Evolutionary conservation across 1,140 invertebrate species (phyloP).

Genomic region (Hetaerina americana): DNA sequence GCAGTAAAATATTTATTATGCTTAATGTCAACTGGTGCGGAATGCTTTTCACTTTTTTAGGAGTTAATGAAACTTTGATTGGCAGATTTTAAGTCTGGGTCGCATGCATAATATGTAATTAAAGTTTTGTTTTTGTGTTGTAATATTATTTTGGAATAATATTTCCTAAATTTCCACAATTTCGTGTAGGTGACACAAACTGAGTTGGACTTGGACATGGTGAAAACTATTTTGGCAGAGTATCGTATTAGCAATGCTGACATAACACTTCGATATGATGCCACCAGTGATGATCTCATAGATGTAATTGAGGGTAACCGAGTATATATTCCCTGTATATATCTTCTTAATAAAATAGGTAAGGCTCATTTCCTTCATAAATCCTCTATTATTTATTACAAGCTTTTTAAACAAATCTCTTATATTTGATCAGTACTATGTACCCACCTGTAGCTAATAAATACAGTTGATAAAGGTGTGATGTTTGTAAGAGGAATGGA

Average conservation of each 20-base stretch:
- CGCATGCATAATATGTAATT: no score
- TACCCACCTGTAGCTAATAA: no score
- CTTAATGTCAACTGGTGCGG: no score
- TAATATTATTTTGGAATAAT: not conserved
- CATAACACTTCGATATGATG: conserved; percentile 86
- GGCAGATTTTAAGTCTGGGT: no score
- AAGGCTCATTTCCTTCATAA: conserved; percentile 18
- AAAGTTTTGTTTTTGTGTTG: not conserved
- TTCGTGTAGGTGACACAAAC: conserved; percentile 63
- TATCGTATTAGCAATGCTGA: conserved; percentile 99
- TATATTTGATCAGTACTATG: no score
- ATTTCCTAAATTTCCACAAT: not conserved
- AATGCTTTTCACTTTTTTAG: no score
- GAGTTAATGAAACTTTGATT: no score
- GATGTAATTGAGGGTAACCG: conserved; percentile 98
- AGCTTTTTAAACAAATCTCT: no score
- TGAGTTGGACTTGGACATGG: conserved; percentile 89
- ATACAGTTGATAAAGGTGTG: no score
- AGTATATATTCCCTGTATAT: conserved; percentile 96
- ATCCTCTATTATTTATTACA: no score
- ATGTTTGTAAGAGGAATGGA: no score
- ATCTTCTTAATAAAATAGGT: conserved; percentile 97
- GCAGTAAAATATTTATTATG: no score
- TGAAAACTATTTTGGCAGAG: conserved; percentile 92
- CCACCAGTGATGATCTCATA: conserved; percentile 94